These are phyloP conservation scores for Myodes glareolus DNA, from an alignment of 2,113 vertebrate genomes.

Conservation along the genomic window DNA sequence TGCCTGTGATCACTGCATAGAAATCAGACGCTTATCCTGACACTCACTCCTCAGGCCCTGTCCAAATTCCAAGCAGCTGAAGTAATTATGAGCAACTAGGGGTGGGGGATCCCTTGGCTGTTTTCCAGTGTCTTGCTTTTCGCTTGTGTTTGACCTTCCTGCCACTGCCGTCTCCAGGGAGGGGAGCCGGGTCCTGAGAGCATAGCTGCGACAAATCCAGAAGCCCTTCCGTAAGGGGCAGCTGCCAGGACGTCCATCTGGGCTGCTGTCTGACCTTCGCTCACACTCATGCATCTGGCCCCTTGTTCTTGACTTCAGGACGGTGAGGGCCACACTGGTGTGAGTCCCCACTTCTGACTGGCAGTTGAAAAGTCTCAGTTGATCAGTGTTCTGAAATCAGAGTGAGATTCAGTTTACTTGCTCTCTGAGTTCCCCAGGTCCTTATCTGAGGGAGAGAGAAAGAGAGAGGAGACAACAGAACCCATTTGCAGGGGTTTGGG, in stretches of 20 bases:
- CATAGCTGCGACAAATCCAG: too few species aligned
- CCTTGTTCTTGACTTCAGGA: too few species aligned
- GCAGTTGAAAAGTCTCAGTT: neutral
- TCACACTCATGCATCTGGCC: neutral
- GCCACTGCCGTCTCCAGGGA: neutral
- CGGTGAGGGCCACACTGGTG: neutral
- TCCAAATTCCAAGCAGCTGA: neutral
- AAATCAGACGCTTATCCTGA: neutral
- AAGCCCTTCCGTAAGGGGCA: neutral
- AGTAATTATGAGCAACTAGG: neutral
- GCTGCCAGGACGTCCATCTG: neutral
- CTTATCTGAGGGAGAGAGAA: neutral
- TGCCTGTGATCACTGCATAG: neutral
- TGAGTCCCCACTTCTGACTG: neutral
- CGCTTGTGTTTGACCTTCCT: neutral
- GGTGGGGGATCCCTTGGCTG: neutral
- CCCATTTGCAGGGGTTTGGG: neutral
- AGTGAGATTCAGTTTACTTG: neutral
- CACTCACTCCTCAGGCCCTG: neutral
- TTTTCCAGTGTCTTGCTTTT: neutral
- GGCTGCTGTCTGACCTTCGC: too few species aligned
- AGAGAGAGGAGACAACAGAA: neutral
- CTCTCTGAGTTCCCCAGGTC: neutral
- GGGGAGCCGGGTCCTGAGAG: neutral
- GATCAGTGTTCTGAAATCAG: neutral